Percentiles rank a stretch among this genome's conserved stretches.
phyloP scores from a whole-genome alignment of 2,113 vertebrate genomes.

The Galeopterus variegatus region DNA sequence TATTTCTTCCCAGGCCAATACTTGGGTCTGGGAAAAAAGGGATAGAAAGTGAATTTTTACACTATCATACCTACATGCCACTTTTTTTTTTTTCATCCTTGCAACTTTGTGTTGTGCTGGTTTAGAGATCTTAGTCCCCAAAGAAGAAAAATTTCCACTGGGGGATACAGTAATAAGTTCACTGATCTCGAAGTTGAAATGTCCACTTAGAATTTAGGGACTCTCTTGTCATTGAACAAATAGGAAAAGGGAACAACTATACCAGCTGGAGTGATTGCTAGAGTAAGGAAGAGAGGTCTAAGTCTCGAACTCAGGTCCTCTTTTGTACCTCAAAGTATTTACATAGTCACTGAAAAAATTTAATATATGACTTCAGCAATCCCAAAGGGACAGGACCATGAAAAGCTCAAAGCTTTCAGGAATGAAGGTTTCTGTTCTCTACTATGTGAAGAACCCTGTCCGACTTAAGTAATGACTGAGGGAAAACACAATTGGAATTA shows the following conservation, averaged over 20 bases:
- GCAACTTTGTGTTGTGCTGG: not conserved
- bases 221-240: not conserved
- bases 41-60: not conserved
- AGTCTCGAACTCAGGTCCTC: not conserved
- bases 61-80: not conserved
- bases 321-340: not conserved
- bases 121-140: not conserved
- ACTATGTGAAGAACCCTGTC: not conserved
- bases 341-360: not conserved
- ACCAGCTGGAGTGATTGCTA: not conserved
- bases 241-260: not conserved
- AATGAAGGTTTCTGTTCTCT: not conserved
- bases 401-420: not conserved
- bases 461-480: not conserved
- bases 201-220: not conserved
- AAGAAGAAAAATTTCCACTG: not conserved
- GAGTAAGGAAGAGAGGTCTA: not conserved
- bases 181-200: not conserved
- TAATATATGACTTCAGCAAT: not conserved
- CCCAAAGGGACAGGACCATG: not conserved
- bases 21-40: not conserved
- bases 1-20: not conserved
- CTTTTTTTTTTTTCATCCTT: not conserved
- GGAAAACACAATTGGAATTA: not conserved
- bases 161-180: not conserved